phyloP scores from a whole-genome alignment of 1,140 invertebrate genomes.

The Philaenus spumarius region DNA sequence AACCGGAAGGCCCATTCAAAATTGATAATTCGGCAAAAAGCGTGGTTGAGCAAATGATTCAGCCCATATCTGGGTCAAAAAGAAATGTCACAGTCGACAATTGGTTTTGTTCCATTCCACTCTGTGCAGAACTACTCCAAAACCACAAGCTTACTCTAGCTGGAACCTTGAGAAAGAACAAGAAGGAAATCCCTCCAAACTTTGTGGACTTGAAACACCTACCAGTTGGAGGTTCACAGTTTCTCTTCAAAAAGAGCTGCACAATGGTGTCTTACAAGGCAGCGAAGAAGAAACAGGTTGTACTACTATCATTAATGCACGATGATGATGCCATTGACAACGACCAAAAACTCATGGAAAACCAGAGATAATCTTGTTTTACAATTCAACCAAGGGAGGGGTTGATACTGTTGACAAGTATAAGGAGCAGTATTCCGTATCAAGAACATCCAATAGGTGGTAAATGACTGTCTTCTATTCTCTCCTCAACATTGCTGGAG shows the following conservation, averaged over 20 bases:
- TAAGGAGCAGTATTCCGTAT: slow-evolving; percentile 31
- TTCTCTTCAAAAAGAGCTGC: background rate
- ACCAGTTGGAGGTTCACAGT: background rate
- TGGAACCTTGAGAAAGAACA: slow-evolving; percentile 35
- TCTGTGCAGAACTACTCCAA: background rate
- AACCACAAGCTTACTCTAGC: slow-evolving; percentile 34
- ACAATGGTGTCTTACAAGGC: background rate
- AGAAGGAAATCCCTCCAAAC: slow-evolving; percentile 35
- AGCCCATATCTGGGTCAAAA: too few relatives aligned
- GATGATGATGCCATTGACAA: background rate
- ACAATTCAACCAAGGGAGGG: slow-evolving; percentile 33
- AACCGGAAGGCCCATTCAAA: too few relatives aligned
- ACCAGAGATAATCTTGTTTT: slow-evolving; percentile 34
- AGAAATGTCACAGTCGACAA: too few relatives aligned
- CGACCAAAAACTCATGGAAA: slow-evolving; percentile 17
- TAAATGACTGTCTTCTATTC: slow-evolving; percentile 33
- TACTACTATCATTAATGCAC: slow-evolving; percentile 5
- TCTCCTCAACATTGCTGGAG: slow-evolving; percentile 31
- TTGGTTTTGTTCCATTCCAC: slow-evolving; percentile 27
- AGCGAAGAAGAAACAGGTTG: background rate
- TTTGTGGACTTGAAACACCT: slow-evolving; percentile 23
- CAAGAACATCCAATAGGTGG: slow-evolving; percentile 33
- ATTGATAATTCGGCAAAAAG: too few relatives aligned
- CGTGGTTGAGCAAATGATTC: too few relatives aligned
- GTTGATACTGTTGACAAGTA: slow-evolving; percentile 35